phyloP scores from a whole-genome alignment of 2,113 vertebrate species.

The Fregetta grallaria region DNA sequence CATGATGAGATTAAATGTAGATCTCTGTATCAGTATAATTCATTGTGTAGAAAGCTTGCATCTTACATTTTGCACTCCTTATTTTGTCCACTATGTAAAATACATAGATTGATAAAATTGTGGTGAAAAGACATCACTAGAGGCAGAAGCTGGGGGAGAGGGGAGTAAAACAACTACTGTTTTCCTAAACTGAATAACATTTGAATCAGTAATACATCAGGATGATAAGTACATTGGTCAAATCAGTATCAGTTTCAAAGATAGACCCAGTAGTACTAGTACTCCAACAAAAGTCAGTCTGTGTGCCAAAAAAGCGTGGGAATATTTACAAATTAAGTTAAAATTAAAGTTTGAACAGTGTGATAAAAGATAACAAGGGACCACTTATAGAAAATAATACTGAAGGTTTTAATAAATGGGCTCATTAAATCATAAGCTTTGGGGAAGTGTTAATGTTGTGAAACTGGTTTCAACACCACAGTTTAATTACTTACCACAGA shows the following conservation, averaged over 20 bases:
- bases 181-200: not conserved
- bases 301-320: not conserved
- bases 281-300: not conserved
- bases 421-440: constrained; percentile 15
- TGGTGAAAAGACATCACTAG: not conserved
- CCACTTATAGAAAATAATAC: not conserved
- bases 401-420: not conserved
- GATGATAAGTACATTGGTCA: not conserved
- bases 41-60: not conserved
- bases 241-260: not conserved
- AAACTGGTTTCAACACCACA: constrained; percentile 1
- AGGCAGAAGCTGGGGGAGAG: not conserved
- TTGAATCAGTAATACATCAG: not conserved
- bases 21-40: not conserved
- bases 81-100: not conserved
- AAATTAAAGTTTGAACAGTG: not conserved
- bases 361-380: not conserved
- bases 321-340: not conserved
- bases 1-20: not conserved
- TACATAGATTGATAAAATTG: not conserved
- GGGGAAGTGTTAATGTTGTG: not conserved
- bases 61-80: not conserved
- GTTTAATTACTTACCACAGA: constrained; percentile 32
- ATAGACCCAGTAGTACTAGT: not conserved
- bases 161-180: not conserved